Evolutionary conservation across 2,888 invertebrate species (phyloP).

Genomic region (Drosophila macrospina): DNA sequence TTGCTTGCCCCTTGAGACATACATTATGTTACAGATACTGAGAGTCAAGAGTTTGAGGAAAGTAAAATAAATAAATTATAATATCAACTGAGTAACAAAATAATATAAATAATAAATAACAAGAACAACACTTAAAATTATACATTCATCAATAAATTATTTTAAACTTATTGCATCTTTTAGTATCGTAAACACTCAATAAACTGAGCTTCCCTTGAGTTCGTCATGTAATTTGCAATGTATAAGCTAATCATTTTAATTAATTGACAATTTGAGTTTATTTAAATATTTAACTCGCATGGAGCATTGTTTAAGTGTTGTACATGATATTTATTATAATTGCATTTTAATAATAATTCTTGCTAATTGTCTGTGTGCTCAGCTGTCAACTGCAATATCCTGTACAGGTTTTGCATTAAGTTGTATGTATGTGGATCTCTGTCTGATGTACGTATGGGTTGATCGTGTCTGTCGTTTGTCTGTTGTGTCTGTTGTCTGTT

Average conservation of each 20-base stretch:
- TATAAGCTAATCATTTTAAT: background rate
- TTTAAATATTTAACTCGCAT: background rate
- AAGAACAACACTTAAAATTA: no score
- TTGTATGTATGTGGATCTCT: conserved; percentile 10
- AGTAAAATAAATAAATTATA: no score
- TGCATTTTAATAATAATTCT: conserved; percentile 11
- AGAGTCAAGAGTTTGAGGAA: no score
- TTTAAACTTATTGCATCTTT: background rate
- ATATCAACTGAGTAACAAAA: no score
- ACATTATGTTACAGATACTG: conserved; percentile 8
- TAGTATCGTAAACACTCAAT: background rate
- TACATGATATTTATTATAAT: conserved; percentile 7
- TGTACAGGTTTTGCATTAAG: conserved; percentile 7
- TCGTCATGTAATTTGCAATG: background rate
- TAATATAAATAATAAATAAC: no score
- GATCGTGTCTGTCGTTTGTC: conserved; percentile 22
- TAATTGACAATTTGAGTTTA: background rate
- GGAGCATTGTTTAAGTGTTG: background rate
- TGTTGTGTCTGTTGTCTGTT: background rate
- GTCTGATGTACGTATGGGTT: conserved; percentile 2
- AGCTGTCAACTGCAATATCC: conserved; percentile 14
- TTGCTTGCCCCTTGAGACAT: conserved; percentile 46
- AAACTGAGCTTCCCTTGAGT: background rate
- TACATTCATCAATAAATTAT: background rate
- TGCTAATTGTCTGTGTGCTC: conserved; percentile 12